phyloP scores from a whole-genome alignment of 2,888 invertebrate genomes.

The Lepidochitona cinerea region DNA sequence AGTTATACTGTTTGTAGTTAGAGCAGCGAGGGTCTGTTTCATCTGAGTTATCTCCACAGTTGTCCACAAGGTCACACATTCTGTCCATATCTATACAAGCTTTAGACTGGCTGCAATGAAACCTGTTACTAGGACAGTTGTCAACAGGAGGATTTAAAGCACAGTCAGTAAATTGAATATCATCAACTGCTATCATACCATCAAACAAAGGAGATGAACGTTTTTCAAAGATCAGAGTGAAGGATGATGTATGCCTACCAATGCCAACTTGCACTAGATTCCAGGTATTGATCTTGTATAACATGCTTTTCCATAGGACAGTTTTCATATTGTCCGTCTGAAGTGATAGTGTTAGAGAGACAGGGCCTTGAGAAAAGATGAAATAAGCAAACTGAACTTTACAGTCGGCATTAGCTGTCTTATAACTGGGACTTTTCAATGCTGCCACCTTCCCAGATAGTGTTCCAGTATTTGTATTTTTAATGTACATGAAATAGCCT shows the following conservation, averaged over 20 bases:
- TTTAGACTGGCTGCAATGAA: conserved; percentile 21
- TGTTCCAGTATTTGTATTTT: conserved; percentile 37
- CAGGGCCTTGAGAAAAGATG: conserved; percentile 41
- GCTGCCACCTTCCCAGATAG: conserved; percentile 38
- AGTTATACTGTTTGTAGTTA: conserved; percentile 44
- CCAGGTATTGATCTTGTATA: conserved; percentile 39
- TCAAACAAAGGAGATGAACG: conserved; percentile 34
- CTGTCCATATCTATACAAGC: conserved; percentile 18
- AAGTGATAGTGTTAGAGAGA: conserved; percentile 40
- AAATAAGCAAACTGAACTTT: conserved; percentile 56
- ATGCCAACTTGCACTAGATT: conserved; percentile 49
- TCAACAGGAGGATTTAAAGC: conserved; percentile 16
- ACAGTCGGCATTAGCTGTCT: conserved; percentile 48
- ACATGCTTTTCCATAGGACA: conserved; percentile 27
- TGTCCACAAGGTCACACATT: conserved; percentile 33
- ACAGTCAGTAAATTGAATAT: conserved; percentile 35
- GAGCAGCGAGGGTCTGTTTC: conserved; percentile 33
- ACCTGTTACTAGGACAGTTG: conserved; percentile 14
- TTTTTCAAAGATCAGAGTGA: conserved; percentile 41
- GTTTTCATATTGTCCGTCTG: conserved; percentile 20
- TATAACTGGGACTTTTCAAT: conserved; percentile 44
- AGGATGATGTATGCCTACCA: conserved; percentile 44
- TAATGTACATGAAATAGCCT: conserved; percentile 58
- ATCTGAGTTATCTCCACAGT: conserved; percentile 34
- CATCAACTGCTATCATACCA: conserved; percentile 63